Evolutionary conservation across 2,888 invertebrate species (phyloP), one percentile per base, ranked within the genome.

Genomic region (Leptopterna dolabrata): DNA sequence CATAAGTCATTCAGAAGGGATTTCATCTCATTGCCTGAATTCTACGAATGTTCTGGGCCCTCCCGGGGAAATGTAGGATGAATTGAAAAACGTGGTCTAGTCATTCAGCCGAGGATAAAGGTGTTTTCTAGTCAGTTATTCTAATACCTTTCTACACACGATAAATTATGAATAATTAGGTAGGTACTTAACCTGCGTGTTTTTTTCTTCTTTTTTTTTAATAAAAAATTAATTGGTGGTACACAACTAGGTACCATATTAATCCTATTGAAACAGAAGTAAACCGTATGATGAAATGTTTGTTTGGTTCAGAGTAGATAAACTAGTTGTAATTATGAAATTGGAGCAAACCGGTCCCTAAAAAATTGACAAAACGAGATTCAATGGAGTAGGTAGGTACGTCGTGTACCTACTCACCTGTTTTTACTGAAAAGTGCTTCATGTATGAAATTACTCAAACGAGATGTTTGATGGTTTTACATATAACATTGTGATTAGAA

Each of bases 401-500:
- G 24, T 24, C 19, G 9, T 47, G 47, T 47, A 24, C 36, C 36
- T 36, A 36, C 63, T 63, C 27, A 63, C 63, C 24, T 24, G 63
- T 63, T 63, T 24, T 11, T 24, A 63, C 63, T 63, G 63, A 63
- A 63, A 63, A 27, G 63, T 63, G 63, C 63, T 63, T 63, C 63
- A 63, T 63, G 63, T 63, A 27, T 63, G 63, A 63, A 36, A 63
- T 63, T 63, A 63, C 63, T 63, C 63, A 63, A 63, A 63, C 27
- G 19, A 24, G 63, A 63, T 63, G 63, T 63, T 63, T 63, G 63
- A 24, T 27, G 63, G 63, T 63, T 63, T 63, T 63, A 63, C 63
- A 63, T 63, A 63, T 63, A 63, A 41, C 73, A 76, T 76, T 76
- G 73, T 76, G 73, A 76, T 76, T 41, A 76, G 73, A 41, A 41